Evolutionary conservation across 53 echinoderm and acorn worm genomes (phyloP), one percentile per base, ranked within the genome.

Genomic region (Zoroaster sp.): DNA sequence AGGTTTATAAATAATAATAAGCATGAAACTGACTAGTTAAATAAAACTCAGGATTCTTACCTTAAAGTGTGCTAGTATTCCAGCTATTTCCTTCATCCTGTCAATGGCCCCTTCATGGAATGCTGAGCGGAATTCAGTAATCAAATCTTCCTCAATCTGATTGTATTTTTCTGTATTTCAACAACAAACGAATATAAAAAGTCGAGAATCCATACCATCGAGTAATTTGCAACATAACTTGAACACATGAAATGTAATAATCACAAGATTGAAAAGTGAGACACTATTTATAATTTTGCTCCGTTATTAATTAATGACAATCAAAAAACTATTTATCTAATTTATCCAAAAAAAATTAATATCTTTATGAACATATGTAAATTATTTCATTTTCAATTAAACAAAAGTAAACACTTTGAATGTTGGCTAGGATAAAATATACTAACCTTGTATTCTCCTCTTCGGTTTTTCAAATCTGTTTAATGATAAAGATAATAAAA

Each of bases 391-490:
- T 59, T 8, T 59, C 17, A 49, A 46, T 76, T 35, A 34, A 40
- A 38, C 35, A 40, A 35, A 35, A 47, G 35, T 55, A 33, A 38
- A 30, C 12, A 18, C 12, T 34, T 12, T 80, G 34, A 40, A 37
- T 17, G 41, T 40, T 3, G 21, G 40, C 20, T 53, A 13, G 35
- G 70, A 66, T 20, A 74, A 17, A 10, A 10, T 10, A 31, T 11
- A 72, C 87, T 90, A 68, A 97, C 97, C 94, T 90, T 95, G 94
- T 69, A 97, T 97, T 65, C 89, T 95, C 63, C 74, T 83, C 77
- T 97, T 97, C 30, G 97, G 95, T 74, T 95, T 93, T 35, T 92
- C 95, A 95, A 97, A 97, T 77, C 97, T 97, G 86, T 25, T 63
- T 53, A 59, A 74, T 74, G 68, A 59, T 34, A 68, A 15, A 87